phyloP scores from a whole-genome alignment of 37 sponge, comb jelly and placozoan genomes.

The Cladorhizidae sp. region DNA sequence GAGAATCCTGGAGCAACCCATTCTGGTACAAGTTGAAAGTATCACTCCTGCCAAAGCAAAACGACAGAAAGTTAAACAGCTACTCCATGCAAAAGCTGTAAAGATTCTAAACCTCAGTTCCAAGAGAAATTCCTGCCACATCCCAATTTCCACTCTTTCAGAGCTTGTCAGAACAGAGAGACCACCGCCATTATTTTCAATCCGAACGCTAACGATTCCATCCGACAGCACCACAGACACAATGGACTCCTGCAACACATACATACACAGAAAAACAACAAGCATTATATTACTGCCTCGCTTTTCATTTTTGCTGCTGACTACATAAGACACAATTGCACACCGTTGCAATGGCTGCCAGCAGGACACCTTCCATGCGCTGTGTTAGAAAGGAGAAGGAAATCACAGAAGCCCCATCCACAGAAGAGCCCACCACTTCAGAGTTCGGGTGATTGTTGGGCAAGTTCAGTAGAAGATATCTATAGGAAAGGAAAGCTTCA shows the following conservation, averaged over 20 bases:
- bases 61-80: background rate
- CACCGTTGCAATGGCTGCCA: constrained; percentile 15
- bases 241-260: constrained; percentile 2
- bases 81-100: background rate
- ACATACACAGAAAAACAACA: background rate
- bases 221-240: constrained; percentile 14
- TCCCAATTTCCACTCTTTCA: background rate
- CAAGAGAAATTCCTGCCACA: constrained; percentile 32
- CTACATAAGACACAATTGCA: too few species aligned
- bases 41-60: constrained; percentile 4
- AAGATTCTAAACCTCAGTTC: background rate
- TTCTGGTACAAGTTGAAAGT: constrained; percentile 7
- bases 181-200: background rate
- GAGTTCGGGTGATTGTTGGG: background rate
- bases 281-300: background rate
- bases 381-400: constrained; percentile 31
- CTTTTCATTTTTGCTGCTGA: too few species aligned
- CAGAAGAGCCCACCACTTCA: background rate
- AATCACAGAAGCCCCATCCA: background rate
- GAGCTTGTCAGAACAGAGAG: background rate
- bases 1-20: background rate
- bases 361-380: background rate
- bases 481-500: constrained; percentile 15
- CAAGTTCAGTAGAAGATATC: background rate
- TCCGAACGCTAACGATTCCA: background rate